Evolutionary conservation across 2,113 vertebrate species (phyloP), one percentile per base, ranked within the genome.

Genomic region (Xiphorhynchus elegans): DNA sequence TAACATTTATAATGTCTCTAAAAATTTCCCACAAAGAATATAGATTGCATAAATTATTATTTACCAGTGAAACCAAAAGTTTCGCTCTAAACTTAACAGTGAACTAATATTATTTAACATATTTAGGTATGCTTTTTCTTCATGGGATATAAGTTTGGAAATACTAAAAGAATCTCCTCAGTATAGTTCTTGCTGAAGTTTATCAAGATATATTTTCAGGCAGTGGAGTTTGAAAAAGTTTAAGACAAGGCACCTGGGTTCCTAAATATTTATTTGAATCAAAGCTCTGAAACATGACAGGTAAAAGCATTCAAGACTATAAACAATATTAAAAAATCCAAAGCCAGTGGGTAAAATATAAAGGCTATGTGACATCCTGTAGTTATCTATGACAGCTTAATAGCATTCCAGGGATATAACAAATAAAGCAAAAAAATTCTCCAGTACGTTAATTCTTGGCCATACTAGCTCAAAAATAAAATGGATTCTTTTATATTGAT

Each of bases 191-290:
- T 21, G 37, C 11, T 81, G 76, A 94, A 46, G 47, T 62, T 40
- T 63, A 73, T 74, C 63, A 42, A 89, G 56, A 47, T n/a, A 12
- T 50, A 87, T 74, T 84, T 87, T 37, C n/a, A 81, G 33, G 21
- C 49, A 66, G 66, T 4, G 6, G 67, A 85, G 14, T 85, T 40
- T 49, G 70, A 77, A 91, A 59, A 74, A 26, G 33, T 70, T 82
- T 75, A 79, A 79, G 40, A 91, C 26, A 83, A 91, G 28, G 20
- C 29, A 92, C 37, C 64, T 63, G 58, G 40, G 13, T 31, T 92
- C 60, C 73, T 87, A 95, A 87, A 64, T 91, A 89, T 39, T 79
- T 93, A 74, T 86, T 93, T 56, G 47, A 70, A 81, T 81, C 86
- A 75, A 84, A 87, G 64, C 26, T 82, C 64, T 84, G 68, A 91